Percentiles rank a stretch among this genome's conserved stretches.
phyloP scores from a whole-genome alignment of 1,140 invertebrate genomes.

The Limonius californicus region DNA sequence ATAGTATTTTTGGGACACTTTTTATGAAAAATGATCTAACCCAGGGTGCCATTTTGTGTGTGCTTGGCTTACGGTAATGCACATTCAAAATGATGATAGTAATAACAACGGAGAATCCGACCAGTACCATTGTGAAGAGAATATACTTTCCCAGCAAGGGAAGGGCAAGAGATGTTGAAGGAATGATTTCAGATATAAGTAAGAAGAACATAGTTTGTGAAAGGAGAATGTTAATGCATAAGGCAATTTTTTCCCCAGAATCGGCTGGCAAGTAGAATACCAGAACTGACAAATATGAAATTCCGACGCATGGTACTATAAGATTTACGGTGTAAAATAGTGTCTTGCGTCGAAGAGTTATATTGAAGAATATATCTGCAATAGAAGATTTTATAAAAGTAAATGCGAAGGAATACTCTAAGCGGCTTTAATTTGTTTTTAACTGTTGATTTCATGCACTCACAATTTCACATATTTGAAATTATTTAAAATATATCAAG shows the following conservation, averaged over 20 bases:
- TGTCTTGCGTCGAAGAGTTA: slow-evolving; percentile 90
- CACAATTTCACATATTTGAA: too few relatives aligned
- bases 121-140: slow-evolving; percentile 97
- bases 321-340: slow-evolving; percentile 96
- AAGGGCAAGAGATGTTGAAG: slow-evolving; percentile 94
- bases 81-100: slow-evolving; percentile 98
- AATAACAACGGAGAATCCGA: slow-evolving; percentile 92
- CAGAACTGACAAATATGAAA: slow-evolving; percentile 84
- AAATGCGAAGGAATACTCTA: too few relatives aligned
- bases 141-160: slow-evolving; percentile 97
- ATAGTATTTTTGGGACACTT: slow-evolving; percentile 73
- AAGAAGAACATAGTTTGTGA: slow-evolving; percentile 99
- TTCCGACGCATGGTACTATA: slow-evolving; percentile 90
- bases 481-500: too few relatives aligned
- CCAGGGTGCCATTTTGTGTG: slow-evolving; percentile 95
- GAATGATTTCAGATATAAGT: slow-evolving; percentile 96
- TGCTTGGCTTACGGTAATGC: slow-evolving; percentile 98
- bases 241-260: slow-evolving; percentile 96
- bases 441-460: too few relatives aligned
- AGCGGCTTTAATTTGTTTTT: too few relatives aligned
- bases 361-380: slow-evolving; percentile 96
- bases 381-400: slow-evolving; percentile 23
- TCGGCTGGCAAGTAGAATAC: slow-evolving; percentile 99
- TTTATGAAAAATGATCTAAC: slow-evolving; percentile 84
- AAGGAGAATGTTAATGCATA: slow-evolving; percentile 97